Base-by-base conservation (phyloP, 2,113 vertebrate genomes). In the Coptodon bakossiorum region DNA sequence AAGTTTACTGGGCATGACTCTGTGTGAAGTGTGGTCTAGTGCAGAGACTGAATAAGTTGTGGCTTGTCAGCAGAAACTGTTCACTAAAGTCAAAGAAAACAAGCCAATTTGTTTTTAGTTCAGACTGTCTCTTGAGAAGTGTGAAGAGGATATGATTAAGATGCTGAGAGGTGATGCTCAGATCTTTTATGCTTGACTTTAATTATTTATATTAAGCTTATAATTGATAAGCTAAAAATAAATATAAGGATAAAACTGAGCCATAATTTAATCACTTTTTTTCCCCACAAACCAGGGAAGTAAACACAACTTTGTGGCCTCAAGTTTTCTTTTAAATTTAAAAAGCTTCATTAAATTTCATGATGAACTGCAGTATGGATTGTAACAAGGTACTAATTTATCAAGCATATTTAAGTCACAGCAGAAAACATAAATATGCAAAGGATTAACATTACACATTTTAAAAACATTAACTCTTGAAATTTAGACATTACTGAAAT, bases 231-330 rank as follows among this genome's bases (percentile, higher is more conserved):
- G 54, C 54, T 1, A 57, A 14, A 12, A 27, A 14, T 57, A 27
- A 57, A 57, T 27, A 57, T 8, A 0, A 57, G 22, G 22, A 57
- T 57, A 57, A 0, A 57, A 57, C 1, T 57, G 2, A 57, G 22
- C 0, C 4, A 0, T 57, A 4, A 27, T 27, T 56, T 56, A 0
- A 54, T 22, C 52, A 54, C n/a, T 11, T 53, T 11, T 0, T 31
- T 31, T 0, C 0, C n/a, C 22, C 22, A 27, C 2, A 57, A 57
- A 57, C 54, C 0, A 2, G 54, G 54, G 0, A 27, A 27, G 6
- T 56, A 56, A 57, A 57, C 54, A 56, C 22, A 57, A 57, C 0
- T 57, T 5, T 57, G 54, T 5, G 54, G 6, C 54, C 3, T 57
- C 12, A 57, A 57, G 6, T 57, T 27, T 0, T 27, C 12, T 57